phyloP scores from a whole-genome alignment of 2,888 invertebrate species.

The Agrotis exclamationis region DNA sequence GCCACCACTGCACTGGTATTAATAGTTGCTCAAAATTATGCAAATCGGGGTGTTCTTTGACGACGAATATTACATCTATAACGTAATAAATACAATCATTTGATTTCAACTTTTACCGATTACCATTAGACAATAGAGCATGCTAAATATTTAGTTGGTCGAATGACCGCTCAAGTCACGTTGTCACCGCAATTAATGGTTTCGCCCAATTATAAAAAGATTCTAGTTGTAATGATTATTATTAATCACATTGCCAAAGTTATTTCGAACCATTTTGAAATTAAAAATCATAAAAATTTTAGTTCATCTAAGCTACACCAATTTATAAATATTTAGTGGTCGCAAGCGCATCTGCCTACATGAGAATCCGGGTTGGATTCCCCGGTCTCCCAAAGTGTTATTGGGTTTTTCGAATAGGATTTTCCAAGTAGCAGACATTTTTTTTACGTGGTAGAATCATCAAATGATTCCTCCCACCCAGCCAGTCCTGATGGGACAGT shows the following conservation, averaged over 20 bases:
- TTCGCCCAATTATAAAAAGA: background rate
- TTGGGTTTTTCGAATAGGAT: too few relatives aligned
- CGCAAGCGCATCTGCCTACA: too few relatives aligned
- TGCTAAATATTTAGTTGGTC: constrained; percentile 11
- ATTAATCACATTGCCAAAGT: background rate
- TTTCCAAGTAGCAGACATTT: too few relatives aligned
- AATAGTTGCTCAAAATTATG: background rate
- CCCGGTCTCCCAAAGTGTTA: too few relatives aligned
- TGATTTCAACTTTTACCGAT: constrained; percentile 10
- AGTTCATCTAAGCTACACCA: background rate
- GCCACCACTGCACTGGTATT: too few relatives aligned
- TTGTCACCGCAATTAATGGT: background rate
- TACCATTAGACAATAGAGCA: background rate
- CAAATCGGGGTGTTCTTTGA: background rate
- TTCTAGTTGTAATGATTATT: too few relatives aligned
- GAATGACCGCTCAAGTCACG: constrained; percentile 4
- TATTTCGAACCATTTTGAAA: background rate
- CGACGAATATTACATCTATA: background rate
- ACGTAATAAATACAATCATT: background rate
- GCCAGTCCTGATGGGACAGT: too few relatives aligned
- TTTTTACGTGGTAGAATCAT: too few relatives aligned
- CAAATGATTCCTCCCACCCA: too few relatives aligned
- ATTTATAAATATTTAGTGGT: background rate
- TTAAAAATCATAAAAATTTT: background rate
- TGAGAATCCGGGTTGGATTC: too few relatives aligned